Evolutionary conservation across 2,888 invertebrate species (phyloP).

Genomic region (Venusia cambrica): DNA sequence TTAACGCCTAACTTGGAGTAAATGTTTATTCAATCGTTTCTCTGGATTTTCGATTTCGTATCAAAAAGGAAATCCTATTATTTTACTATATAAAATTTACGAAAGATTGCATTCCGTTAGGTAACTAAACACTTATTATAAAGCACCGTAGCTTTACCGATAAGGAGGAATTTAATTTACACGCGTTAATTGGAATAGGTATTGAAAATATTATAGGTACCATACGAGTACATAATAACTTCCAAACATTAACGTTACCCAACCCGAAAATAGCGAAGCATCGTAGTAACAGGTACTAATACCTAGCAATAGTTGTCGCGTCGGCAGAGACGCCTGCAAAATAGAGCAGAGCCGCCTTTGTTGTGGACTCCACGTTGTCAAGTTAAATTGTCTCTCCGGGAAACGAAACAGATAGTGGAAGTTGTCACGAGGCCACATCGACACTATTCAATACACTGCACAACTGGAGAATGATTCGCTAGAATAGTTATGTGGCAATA

Average conservation of each 20-base stretch:
- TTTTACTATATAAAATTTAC: too few relatives aligned
- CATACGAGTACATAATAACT: too few relatives aligned
- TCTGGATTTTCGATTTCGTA: conserved; percentile 29
- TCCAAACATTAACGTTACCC: too few relatives aligned
- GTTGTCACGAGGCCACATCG: conserved; percentile 68
- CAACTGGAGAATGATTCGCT: conserved; percentile 25
- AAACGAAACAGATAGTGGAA: conserved; percentile 76
- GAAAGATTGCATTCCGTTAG: conserved; percentile 9
- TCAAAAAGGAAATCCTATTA: conserved; percentile 24
- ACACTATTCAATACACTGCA: conserved; percentile 65
- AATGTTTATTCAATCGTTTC: conserved; percentile 48
- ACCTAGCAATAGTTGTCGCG: conserved; percentile 47
- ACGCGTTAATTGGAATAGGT: too few relatives aligned
- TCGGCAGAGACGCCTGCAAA: conserved; percentile 57
- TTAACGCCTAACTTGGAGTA: conserved; percentile 45
- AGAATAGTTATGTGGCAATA: too few relatives aligned
- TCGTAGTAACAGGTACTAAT: conserved; percentile 44
- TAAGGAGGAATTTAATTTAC: too few relatives aligned
- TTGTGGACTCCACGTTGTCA: conserved; percentile 68
- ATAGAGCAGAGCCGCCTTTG: conserved; percentile 70
- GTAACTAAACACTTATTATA: conserved; percentile 9
- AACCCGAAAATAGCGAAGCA: conserved; percentile 18
- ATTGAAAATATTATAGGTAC: too few relatives aligned
- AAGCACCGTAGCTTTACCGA: conserved; percentile 16
- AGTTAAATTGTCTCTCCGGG: conserved; percentile 79